Evolutionary conservation across 2,797 vertebrate species (phyloP).

Genomic region (Triplophysa yarkandensis): DNA sequence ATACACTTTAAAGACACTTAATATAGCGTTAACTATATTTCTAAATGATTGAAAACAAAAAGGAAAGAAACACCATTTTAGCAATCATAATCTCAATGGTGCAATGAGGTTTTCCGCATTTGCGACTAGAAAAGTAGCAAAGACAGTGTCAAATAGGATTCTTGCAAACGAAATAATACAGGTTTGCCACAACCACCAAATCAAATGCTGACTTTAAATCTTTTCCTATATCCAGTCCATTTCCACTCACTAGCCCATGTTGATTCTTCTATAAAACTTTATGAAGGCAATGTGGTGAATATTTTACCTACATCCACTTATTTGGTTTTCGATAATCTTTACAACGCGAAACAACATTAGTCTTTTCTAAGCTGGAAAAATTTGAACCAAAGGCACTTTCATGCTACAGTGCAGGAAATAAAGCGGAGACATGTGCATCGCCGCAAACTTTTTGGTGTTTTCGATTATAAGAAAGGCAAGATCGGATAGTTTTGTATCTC

Average conservation of each 20-base stretch:
- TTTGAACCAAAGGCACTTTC: slow-evolving; percentile 98
- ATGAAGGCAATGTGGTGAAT: slow-evolving; percentile 99
- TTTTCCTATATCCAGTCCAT: slow-evolving; percentile 57
- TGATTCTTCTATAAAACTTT: slow-evolving; percentile 80
- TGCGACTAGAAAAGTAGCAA: slow-evolving; percentile 21
- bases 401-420: slow-evolving; percentile 90
- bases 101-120: slow-evolving; percentile 20
- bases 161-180: slow-evolving; percentile 38
- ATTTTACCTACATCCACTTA: slow-evolving; percentile 77
- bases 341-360: slow-evolving; percentile 68
- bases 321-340: slow-evolving; percentile 90
- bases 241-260: slow-evolving; percentile 61
- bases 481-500: slow-evolving; percentile 63
- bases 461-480: slow-evolving; percentile 74
- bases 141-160: slow-evolving; percentile 24
- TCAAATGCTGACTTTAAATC: slow-evolving; percentile 58
- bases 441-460: slow-evolving; percentile 72
- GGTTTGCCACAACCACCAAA: slow-evolving; percentile 46
- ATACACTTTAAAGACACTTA: slow-evolving; percentile 26
- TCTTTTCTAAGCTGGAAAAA: slow-evolving; percentile 92
- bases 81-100: slow-evolving; percentile 3
- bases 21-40: slow-evolving; percentile 27
- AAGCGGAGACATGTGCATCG: slow-evolving; percentile 78
- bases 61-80: not conserved
- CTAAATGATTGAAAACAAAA: not conserved